Evolutionary conservation across 1,140 invertebrate species (phyloP).

Genomic region (Riptortus pedestris): DNA sequence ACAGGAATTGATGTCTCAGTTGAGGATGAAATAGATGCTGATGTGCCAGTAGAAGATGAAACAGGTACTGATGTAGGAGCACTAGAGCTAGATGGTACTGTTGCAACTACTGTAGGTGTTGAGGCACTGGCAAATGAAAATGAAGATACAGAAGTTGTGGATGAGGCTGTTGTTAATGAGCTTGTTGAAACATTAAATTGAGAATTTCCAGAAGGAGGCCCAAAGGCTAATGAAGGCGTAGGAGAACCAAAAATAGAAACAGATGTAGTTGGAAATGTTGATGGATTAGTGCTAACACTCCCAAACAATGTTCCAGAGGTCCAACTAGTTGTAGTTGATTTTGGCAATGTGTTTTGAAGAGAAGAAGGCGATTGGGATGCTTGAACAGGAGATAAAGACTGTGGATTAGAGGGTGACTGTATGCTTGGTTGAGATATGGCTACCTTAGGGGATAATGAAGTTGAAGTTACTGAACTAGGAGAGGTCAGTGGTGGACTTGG

Average conservation of each 20-base stretch:
- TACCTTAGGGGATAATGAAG: too few relatives aligned
- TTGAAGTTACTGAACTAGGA: too few relatives aligned
- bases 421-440: too few relatives aligned
- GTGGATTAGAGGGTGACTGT: neutral
- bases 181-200: too few relatives aligned
- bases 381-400: neutral
- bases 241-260: conserved; percentile 7
- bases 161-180: neutral
- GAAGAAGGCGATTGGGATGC: neutral
- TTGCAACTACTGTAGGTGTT: neutral
- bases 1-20: neutral
- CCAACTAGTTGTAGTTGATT: conserved; percentile 9
- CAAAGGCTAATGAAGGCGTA: too few relatives aligned
- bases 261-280: neutral
- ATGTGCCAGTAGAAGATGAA: neutral
- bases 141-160: neutral
- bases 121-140: too few relatives aligned
- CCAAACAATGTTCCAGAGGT: conserved; percentile 10
- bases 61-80: neutral
- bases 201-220: too few relatives aligned
- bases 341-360: neutral
- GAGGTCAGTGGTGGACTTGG: too few relatives aligned
- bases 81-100: neutral
- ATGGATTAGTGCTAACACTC: neutral
- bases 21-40: neutral